phyloP scores from a whole-genome alignment of 2,113 vertebrate species.

The Puffinus mauretanicus region DNA sequence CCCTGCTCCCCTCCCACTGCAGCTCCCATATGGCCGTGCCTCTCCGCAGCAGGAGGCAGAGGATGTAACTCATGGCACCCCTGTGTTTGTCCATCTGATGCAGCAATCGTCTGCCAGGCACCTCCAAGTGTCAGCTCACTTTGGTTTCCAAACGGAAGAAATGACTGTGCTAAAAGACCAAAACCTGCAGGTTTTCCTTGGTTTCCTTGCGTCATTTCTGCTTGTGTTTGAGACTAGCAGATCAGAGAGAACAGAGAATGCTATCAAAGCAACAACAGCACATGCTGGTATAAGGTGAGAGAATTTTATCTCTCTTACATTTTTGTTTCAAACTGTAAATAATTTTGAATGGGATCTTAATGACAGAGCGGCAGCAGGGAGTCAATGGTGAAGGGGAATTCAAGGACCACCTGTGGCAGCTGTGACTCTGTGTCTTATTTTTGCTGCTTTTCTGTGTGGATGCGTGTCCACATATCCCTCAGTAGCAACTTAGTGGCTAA shows the following conservation, averaged over 20 bases:
- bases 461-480: fast-evolving
- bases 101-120: background rate
- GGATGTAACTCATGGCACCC: background rate
- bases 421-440: background rate
- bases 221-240: background rate
- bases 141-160: background rate
- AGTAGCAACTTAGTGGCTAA: background rate
- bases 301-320: background rate
- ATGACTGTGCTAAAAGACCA: background rate
- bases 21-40: background rate
- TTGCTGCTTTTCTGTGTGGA: background rate
- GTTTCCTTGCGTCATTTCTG: background rate
- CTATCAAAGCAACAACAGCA: background rate
- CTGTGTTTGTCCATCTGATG: background rate
- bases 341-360: background rate
- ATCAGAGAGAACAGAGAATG: background rate
- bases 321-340: background rate
- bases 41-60: background rate
- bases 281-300: background rate
- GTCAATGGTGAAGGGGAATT: background rate
- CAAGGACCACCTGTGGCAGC: background rate
- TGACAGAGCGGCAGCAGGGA: background rate
- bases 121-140: background rate
- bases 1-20: background rate
- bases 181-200: background rate